Evolutionary conservation across 2,797 vertebrate species (phyloP), one percentile per base, ranked within the genome.

Genomic region (Lophius americanus): DNA sequence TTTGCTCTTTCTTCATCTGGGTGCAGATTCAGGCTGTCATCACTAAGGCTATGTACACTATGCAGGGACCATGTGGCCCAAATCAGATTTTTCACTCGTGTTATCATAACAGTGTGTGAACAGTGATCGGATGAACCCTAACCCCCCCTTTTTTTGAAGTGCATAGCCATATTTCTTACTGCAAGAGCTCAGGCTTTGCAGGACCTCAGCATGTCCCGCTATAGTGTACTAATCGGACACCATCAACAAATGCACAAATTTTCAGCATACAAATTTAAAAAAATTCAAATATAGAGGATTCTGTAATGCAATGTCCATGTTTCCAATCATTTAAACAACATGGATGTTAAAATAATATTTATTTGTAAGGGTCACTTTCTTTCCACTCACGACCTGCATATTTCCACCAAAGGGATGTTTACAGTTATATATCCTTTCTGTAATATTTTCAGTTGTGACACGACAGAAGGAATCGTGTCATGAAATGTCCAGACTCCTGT

Each of bases 21-120:
- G 87, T 86, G 79, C 79, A 77, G 64, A 85, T 87, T 67, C 64
- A 64, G 75, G 23, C 23, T 23, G 23, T 23, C 23, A 23, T 23
- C 23, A 23, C 23, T 23, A 23, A 23, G 23, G 23, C 23, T 23
- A 23, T 23, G 23, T 23, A 23, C 23, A 23, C 23, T 23, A 23
- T 23, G 23, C 23, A 23, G 23, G 23, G 23, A 23, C 23, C 23
- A 23, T 23, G 23, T 23, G 23, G 23, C 23, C 23, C 23, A 23
- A 23, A 23, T 23, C 23, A 23, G 23, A 23, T 23, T 23, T 23
- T 23, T 23, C 23, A 23, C 23, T 23, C 23, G 23, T 23, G 23
- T 23, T 23, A 23, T 23, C 23, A 23, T 23, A 23, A 23, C 23
- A 23, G 23, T 23, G 23, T 23, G 23, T 23, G 23, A 23, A 23